Evolutionary conservation across 2,113 vertebrate genomes (phyloP), one percentile per base, ranked within the genome.

Genomic region (Anguilla rostrata): DNA sequence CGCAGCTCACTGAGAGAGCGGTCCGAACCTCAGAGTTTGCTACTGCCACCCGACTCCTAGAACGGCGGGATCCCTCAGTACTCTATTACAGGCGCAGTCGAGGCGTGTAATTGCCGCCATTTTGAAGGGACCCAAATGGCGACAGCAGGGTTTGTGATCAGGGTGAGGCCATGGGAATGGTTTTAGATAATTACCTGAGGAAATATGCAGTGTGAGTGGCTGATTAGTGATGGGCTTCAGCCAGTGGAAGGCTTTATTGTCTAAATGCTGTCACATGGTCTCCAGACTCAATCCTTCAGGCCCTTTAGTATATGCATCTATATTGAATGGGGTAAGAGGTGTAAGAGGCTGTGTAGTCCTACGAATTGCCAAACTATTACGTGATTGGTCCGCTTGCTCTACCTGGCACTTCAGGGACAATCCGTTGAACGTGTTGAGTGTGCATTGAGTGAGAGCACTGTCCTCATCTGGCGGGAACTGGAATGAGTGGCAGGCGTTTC

Each of bases 31-130:
- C 81, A 86, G 63, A 82, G 83, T 83, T 43, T 86, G 85, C 88
- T 89, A 89, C 89, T 85, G 89, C 89, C 87, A 84, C 82, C 87
- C 87, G 88, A 88, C 88, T 89, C 85, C 86, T 87, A 75, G 87
- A 14, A 7, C 89, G 26, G 9, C 87, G 78, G 88, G 87, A 78
- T 22, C 29, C 46, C 92, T 93, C 53, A n/a, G 90, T 92, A 93
- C 89, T 88, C 89, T 91, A 92, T 91, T 89, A 92, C 88, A 89
- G 89, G 88, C 1, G 15, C 40, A 85, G 86, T 39, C 87, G 87
- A 87, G 89, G 87, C 91, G 78, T 93, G 92, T 93, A 93, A 94
- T 94, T 92, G 82, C 88, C 82, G 49, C 60, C 84, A 81, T 89
- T 90, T 93, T n/a, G 60, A 83, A 85, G 66, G 81, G 46, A 49